Evolutionary conservation across 2,888 invertebrate species (phyloP).

Genomic region (Tromatobia lineatoria): DNA sequence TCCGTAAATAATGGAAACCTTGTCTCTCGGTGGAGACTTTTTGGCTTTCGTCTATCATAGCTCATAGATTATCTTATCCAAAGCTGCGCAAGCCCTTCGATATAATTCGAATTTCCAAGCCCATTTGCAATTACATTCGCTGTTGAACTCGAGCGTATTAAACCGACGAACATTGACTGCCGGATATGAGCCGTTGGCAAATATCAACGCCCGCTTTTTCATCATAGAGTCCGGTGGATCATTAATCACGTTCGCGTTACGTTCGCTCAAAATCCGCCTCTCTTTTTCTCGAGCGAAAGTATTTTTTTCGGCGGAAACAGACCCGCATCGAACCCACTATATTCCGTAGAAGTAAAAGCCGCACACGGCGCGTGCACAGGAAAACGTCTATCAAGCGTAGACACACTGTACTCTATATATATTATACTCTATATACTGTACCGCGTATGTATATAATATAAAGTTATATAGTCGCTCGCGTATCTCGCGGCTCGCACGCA

Average conservation of each 20-base stretch:
- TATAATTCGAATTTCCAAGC: not conserved
- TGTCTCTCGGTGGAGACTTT: no score
- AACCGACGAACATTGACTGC: not conserved
- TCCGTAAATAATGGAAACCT: no score
- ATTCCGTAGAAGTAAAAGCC: constrained; percentile 6
- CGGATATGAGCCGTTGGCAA: constrained; percentile 1
- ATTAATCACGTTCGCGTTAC: constrained; percentile 17
- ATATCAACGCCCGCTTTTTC: not conserved
- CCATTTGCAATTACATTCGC: not conserved
- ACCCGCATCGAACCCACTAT: constrained; percentile 18
- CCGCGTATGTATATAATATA: not conserved
- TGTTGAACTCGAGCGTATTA: not conserved
- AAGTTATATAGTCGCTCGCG: constrained; percentile 14
- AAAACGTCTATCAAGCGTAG: constrained; percentile 64
- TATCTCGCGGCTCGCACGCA: constrained; percentile 56
- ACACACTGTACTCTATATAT: constrained; percentile 15
- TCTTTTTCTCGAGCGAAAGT: constrained; percentile 7
- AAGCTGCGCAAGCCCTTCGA: not conserved
- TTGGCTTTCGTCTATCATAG: no score
- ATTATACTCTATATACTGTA: constrained; percentile 17
- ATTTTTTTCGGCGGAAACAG: not conserved
- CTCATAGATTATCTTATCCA: no score
- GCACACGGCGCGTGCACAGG: constrained; percentile 44
- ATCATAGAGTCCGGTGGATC: not conserved
- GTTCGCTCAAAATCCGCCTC: not conserved